Conservation (phyloP, 1,140 invertebrate species). For the Gryon sp. region DNA sequence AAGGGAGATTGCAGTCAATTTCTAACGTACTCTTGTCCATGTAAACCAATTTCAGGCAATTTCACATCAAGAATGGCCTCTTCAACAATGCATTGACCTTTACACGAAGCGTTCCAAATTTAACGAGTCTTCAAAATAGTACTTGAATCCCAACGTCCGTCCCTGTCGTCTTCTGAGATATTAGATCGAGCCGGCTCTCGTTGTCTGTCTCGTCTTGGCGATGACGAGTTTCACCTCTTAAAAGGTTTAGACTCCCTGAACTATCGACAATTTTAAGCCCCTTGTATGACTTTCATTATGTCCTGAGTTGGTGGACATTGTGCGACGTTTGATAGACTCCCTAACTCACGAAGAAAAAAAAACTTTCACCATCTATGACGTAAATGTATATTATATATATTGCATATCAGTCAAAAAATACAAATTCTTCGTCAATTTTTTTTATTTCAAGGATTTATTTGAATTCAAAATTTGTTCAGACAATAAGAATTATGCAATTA, state of each 20-base stretch:
- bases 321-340: constrained; percentile 47
- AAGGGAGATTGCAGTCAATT: constrained; percentile 71
- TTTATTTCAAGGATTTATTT: no score
- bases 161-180: constrained; percentile 53
- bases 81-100: constrained; percentile 78
- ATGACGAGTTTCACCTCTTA: constrained; percentile 46
- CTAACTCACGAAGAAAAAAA: constrained; percentile 15
- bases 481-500: no score
- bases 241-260: constrained; percentile 40
- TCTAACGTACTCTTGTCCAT: constrained; percentile 72
- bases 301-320: constrained; percentile 41
- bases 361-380: constrained; percentile 30
- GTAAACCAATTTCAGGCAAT: constrained; percentile 81
- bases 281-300: constrained; percentile 56
- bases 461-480: no score
- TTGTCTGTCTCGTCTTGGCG: constrained; percentile 54
- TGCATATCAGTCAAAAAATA: no score
- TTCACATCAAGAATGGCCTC: constrained; percentile 79
- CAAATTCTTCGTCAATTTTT: no score
- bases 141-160: constrained; percentile 57
- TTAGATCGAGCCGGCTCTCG: constrained; percentile 68
- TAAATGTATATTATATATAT: no score
- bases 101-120: constrained; percentile 76
- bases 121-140: constrained; percentile 70
- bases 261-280: constrained; percentile 47